These are phyloP conservation scores for Poicephalus meyeri DNA, from an alignment of 2,113 vertebrate species.

Conservation along the genomic window DNA sequence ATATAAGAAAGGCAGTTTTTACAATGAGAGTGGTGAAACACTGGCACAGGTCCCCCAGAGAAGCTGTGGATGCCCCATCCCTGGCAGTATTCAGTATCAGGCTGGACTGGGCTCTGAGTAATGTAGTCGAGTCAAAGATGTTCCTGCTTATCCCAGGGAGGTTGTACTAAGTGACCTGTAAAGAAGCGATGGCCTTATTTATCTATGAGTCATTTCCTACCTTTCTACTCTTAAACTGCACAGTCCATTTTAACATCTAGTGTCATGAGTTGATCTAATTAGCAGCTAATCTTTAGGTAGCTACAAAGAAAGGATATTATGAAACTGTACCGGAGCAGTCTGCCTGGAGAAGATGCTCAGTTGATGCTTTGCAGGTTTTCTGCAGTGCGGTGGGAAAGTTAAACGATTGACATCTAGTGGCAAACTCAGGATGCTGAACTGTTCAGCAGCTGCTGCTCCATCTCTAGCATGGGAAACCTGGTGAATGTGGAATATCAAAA, in stretches of 20 bases:
- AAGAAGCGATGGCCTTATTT: background rate
- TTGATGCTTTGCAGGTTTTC: background rate
- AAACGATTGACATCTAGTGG: slow-evolving; percentile 77
- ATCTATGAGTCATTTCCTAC: background rate
- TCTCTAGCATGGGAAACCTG: background rate
- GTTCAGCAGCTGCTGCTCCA: background rate
- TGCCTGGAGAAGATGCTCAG: background rate
- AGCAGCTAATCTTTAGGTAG: background rate
- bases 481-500: background rate
- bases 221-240: background rate
- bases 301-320: background rate
- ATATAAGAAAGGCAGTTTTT: background rate
- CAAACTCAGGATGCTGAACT: background rate
- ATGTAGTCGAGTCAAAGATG: background rate
- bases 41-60: background rate
- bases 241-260: background rate
- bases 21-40: background rate
- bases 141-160: background rate
- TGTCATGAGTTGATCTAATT: background rate
- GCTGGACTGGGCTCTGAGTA: background rate
- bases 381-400: background rate
- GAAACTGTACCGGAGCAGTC: background rate
- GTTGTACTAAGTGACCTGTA: background rate
- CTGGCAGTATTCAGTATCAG: background rate
- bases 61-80: background rate